phyloP scores from a whole-genome alignment of 2,113 vertebrate genomes.

The Fregata magnificens region DNA sequence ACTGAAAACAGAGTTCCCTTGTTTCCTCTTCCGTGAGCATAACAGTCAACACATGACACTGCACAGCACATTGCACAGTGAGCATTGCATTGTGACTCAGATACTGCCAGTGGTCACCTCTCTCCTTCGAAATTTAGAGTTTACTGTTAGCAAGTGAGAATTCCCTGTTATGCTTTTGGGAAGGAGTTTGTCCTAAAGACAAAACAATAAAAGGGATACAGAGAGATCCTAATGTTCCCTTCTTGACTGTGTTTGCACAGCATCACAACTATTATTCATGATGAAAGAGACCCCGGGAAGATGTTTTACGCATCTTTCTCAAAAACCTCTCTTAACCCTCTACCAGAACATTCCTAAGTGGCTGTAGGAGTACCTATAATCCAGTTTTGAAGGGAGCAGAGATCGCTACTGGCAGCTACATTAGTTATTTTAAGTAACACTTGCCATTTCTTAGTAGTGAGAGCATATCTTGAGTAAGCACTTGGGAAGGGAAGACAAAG shows the following conservation, averaged over 20 bases:
- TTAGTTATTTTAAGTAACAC: not conserved
- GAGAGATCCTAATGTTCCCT: not conserved
- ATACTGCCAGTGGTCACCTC: not conserved
- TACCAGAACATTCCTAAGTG: not conserved
- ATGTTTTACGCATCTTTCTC: not conserved
- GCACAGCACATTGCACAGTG: not conserved
- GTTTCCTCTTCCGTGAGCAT: not conserved
- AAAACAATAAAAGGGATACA: not conserved
- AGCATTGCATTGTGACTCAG: not conserved
- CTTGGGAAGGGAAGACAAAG: not conserved
- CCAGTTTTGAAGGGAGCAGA: not conserved
- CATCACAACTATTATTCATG: not conserved
- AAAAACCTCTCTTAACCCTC: not conserved
- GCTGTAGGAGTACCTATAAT: not conserved
- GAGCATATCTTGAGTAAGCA: not conserved
- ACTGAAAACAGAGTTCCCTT: not conserved
- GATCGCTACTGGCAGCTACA: not conserved
- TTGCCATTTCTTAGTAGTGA: not conserved
- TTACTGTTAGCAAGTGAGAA: not conserved
- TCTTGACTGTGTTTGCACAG: not conserved
- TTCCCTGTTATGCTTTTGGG: not conserved
- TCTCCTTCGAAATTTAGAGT: not conserved
- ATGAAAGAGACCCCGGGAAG: not conserved
- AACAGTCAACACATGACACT: not conserved
- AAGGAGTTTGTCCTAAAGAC: not conserved